A percentile compares a stretch with the other conserved stretches of the same genome.
Conservation (phyloP, 2,797 vertebrate species). For the Pitangus sulphuratus region DNA sequence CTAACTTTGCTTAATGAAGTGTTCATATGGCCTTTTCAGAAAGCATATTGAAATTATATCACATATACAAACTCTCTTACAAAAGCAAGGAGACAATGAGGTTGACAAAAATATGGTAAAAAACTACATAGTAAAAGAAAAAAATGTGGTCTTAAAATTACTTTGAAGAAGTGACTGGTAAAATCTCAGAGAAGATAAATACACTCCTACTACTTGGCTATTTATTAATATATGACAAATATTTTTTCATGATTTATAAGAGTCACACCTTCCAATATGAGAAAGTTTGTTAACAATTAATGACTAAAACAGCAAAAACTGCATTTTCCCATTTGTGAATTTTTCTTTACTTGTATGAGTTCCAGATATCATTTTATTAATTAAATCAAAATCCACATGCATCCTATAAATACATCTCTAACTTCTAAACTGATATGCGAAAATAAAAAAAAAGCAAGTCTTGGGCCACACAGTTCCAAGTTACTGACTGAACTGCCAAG, state of each 20-base stretch:
- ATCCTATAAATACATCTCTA: neutral
- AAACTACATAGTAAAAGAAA: neutral
- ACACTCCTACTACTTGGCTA: neutral
- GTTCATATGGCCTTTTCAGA: neutral
- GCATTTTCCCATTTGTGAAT: neutral
- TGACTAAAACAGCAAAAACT: neutral
- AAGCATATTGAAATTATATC: neutral
- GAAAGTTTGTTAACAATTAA: neutral
- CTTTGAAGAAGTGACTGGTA: neutral
- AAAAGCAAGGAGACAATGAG: neutral
- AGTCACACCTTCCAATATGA: neutral
- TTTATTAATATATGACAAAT: neutral
- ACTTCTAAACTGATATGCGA: neutral
- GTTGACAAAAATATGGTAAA: neutral
- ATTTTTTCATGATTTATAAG: neutral
- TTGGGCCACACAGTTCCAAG: neutral
- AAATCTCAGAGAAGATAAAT: neutral
- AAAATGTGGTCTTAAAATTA: neutral
- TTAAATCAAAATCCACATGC: neutral
- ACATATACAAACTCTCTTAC: neutral
- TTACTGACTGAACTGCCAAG: neutral
- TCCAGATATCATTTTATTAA: neutral
- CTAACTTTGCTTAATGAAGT: neutral
- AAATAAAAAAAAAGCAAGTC: neutral
- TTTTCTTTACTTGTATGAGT: neutral